Evolutionary conservation across 2,113 vertebrate species (phyloP), one percentile per base, ranked within the genome.

Genomic region (Neolamprologus brichardi): DNA sequence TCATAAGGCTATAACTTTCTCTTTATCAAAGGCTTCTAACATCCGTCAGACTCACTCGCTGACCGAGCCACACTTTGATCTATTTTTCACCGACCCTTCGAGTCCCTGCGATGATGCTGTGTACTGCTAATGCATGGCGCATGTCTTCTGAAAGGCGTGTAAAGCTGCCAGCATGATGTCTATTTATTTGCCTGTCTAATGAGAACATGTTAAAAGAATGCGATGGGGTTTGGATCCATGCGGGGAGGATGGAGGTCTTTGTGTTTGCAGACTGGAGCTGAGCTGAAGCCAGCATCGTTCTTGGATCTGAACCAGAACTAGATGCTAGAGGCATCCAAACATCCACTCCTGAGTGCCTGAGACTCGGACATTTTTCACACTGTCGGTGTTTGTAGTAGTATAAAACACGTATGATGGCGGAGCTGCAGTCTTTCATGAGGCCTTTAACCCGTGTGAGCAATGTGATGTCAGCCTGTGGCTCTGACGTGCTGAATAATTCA

Each of bases 401-500:
- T 12, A 28, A 30, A 75, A 46, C 15, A 46, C 20, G 3, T 49
- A 30, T 30, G 9, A 28, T 28, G 8, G 37, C 2, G 1, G n/a
- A 23, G 11, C 20, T 46, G 25, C 41, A 18, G 23, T 30, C 25
- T 18, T 30, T 30, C 70, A 30, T 13, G 41, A 30, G 10, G 23
- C 70, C 70, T 77, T 49, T n/a, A 77, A 77, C 70, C 70, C 6
- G 1, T 49, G 23, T 30, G 41, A 46, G 41, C 41, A 77, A 46
- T 4, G 25, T 77, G 41, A 49, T 30, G 70, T 77, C 15, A n/a
- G 44, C 46, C 46, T 52, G 46, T 52, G 46, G 75, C 18, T 17
- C 18, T 41, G 46, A 56, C 7, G n/a, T 77, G 75, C 28, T 86
- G 82, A 91, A 91, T 91, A 88, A 91, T 88, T 88, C 28, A 91